Base-by-base conservation (phyloP, 2,113 vertebrate species). In the Limnothrissa miodon region DNA sequence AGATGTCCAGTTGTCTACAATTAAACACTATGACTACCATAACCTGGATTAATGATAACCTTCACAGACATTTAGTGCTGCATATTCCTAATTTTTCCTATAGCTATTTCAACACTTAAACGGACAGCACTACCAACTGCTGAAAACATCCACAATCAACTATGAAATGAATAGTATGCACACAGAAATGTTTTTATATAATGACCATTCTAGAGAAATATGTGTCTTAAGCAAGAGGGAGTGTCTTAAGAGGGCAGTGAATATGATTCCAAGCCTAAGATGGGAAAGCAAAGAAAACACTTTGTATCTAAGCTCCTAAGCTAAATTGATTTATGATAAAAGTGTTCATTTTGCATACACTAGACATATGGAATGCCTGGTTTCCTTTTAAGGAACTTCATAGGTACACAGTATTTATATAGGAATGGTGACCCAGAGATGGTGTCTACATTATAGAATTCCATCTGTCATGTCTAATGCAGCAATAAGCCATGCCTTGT, bases 361-460 rank as follows among this genome's bases (percentile, higher is more conserved):
- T 70, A 70, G 10, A 70, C 13, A 15, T 70, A 74, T 33, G 25
- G 66, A 17, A 36, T 74, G 29, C 66, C 29, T 74, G 66, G 5
- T 36, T 74, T 74, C 66, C 66, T 36, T 74, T 74, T 74, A 74
- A 36, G 33, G 66, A 74, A 39, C 66, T 74, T 17, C 11, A 74
- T 36, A 15, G 25, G 33, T 39, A 2, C 10, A 74, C 66, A 74
- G 66, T 74, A 74, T 74, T 74, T 74, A 74, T 13, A 13, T 74
- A 33, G 66, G 13, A 74, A 74, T 15, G 15, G 25, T 29, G 33
- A 74, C 10, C 66, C 62, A 33, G 25, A 11, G 10, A 70, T 15
- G 25, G 36, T 70, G 62, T 74, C 66, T 74, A 74, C 33, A 36
- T 74, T 74, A 74, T 19, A 33, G 66, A 74, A 74, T 39, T 74